Base-by-base conservation (phyloP, 2,888 invertebrate species). In the Lobophora halterata region DNA sequence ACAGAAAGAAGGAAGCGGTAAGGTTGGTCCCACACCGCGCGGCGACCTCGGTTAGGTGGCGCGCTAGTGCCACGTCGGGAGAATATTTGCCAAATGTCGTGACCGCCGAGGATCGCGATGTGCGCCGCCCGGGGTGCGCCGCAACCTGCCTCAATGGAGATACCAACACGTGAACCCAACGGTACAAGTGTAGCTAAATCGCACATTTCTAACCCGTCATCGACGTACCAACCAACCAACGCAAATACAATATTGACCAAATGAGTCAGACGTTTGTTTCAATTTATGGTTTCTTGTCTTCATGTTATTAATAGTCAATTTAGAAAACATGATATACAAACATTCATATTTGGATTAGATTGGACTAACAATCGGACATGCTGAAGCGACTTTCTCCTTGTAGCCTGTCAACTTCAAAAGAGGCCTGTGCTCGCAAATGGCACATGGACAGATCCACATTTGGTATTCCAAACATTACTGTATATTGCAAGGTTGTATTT, bases 11-110 rank as follows among this genome's bases (percentile, higher is more conserved):
- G 80, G 80, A 81, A 81, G 76, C 68, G 76, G 82, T 83, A 80
- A 81, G 77, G 77, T 79, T 79, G 61, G 62, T 65, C 79, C 79
- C 82, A 81, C 82, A 82, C 73, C 72, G 65, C 60, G 59, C 58
- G 60, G 68, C 17, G 10, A 28, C 3, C 13, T 1, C 8, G 10
- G n/a, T 18, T 36, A 18, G 14, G 19, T 31, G 17, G 10, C 68
- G 64, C 64, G 64, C 62, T 63, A 61, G 61, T 66, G 71, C 74
- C 59, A 71, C 73, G 75, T 76, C 75, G 69, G 71, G 72, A 69
- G 74, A 83, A 85, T 83, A 82, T 83, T 86, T 79, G 81, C 85
- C 79, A 82, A 82, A 79, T 74, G 86, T 87, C 86, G 86, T 87
- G 86, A 87, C 86, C 74, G 76, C 65, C 77, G 77, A 77, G 67